These are phyloP conservation scores for Trialeurodes vaporariorum DNA, from an alignment of 1,140 invertebrate species.

Conservation along the genomic window DNA sequence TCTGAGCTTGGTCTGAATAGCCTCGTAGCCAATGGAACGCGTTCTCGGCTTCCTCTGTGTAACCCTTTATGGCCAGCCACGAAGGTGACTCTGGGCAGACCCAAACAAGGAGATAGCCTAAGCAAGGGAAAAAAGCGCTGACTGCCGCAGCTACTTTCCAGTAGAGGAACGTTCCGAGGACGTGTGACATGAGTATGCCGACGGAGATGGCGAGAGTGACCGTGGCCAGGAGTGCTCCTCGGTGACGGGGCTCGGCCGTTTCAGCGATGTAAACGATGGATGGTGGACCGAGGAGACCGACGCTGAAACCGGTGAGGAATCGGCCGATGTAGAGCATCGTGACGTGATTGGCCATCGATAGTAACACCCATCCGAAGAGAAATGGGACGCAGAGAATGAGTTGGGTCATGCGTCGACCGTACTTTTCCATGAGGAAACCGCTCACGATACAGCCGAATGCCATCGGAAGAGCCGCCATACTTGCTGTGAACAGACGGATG, in stretches of 20 bases:
- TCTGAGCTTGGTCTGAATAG: conserved; percentile 35
- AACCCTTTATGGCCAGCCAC: conserved; percentile 47
- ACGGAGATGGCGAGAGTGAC: conserved; percentile 41
- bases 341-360: conserved; percentile 40
- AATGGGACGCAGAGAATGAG: conserved; percentile 46
- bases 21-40: conserved; percentile 40
- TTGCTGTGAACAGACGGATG: conserved; percentile 38
- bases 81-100: conserved; percentile 57
- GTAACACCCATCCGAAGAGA: conserved; percentile 51
- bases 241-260: conserved; percentile 26
- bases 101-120: conserved; percentile 36
- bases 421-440: conserved; percentile 48
- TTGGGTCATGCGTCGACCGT: conserved; percentile 50
- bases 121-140: conserved; percentile 38
- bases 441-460: conserved; percentile 44
- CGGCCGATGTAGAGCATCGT: conserved; percentile 46
- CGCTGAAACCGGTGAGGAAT: conserved; percentile 48
- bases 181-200: conserved; percentile 42
- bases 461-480: conserved; percentile 45
- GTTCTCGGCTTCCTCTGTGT: conserved; percentile 37
- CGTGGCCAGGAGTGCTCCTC: conserved; percentile 43
- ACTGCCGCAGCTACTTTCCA: conserved; percentile 46
- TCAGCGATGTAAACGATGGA: conserved; percentile 39
- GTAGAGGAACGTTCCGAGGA: conserved; percentile 44
- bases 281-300: conserved; percentile 39